Evolutionary conservation across 2,797 vertebrate species (phyloP).

Genomic region (Erpetoichthys calabaricus): DNA sequence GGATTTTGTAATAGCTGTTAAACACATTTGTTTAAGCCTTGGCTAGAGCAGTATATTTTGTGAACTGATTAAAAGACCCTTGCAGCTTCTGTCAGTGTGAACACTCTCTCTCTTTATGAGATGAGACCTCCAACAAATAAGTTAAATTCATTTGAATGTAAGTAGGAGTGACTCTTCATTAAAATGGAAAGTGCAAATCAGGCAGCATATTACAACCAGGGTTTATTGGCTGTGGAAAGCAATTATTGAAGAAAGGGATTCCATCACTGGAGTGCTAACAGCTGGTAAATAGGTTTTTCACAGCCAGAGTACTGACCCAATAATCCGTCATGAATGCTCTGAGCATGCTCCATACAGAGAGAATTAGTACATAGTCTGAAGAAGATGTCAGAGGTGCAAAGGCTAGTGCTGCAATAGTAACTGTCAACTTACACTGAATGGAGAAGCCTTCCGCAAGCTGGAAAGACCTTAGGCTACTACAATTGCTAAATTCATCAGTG

Average conservation of each 20-base stretch:
- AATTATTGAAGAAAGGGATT: neutral
- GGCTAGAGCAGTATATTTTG: conserved; percentile 1
- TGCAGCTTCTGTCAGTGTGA: neutral
- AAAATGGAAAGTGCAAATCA: conserved; percentile 8
- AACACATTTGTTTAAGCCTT: conserved; percentile 1
- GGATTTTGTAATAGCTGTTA: conserved; percentile 1
- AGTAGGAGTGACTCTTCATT: conserved; percentile 6
- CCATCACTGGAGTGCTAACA: neutral
- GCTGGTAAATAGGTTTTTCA: conserved; percentile 3
- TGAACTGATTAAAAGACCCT: conserved; percentile 3
- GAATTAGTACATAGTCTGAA: neutral
- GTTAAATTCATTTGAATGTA: conserved; percentile 4
- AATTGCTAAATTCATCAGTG: too few species aligned
- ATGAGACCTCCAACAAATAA: conserved; percentile 1
- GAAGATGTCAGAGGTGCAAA: neutral
- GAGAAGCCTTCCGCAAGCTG: too few species aligned
- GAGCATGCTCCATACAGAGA: conserved; percentile 4
- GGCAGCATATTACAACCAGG: conserved; percentile 1
- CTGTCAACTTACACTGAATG: neutral
- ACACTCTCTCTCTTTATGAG: conserved; percentile 1
- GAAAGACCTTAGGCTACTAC: too few species aligned
- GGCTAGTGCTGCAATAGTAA: neutral
- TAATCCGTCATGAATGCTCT: neutral
- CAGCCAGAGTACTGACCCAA: neutral
- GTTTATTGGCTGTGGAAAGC: conserved; percentile 6